Conservation (phyloP, 2,797 vertebrate species). For the Phoeniculus purpureus region DNA sequence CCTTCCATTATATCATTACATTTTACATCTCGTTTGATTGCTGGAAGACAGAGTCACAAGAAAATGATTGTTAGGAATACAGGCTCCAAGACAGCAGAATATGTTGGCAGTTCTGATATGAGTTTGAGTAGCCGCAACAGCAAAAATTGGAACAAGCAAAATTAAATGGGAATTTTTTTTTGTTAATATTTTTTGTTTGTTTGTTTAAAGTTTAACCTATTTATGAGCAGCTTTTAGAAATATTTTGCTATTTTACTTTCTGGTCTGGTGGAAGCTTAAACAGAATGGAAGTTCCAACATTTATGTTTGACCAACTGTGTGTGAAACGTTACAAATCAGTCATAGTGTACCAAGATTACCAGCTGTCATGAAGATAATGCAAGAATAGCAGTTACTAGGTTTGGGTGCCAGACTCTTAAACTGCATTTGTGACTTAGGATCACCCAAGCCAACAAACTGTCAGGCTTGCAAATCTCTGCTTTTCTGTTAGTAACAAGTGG, state of each 20-base stretch:
- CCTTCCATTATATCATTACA: not conserved
- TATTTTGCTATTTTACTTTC: not conserved
- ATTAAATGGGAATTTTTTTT: not conserved
- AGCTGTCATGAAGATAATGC: not conserved
- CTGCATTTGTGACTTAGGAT: not conserved
- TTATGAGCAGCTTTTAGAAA: not conserved
- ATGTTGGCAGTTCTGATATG: rapidly evolving
- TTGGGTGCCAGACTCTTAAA: not conserved
- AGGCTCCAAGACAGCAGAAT: not conserved
- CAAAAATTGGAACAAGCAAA: not conserved
- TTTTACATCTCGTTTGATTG: not conserved
- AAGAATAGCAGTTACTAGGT: not conserved
- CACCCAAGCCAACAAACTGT: not conserved
- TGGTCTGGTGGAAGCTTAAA: not conserved
- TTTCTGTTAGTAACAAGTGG: too few species aligned
- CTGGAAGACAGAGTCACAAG: not conserved
- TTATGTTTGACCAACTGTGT: not conserved
- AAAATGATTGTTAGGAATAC: not conserved
- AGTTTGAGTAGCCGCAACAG: not conserved
- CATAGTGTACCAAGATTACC: not conserved
- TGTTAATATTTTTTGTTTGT: not conserved
- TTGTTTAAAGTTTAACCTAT: rapidly evolving
- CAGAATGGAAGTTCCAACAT: not conserved
- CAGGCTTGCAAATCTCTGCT: rapidly evolving
- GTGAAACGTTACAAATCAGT: not conserved